phyloP scores from a whole-genome alignment of 1,140 invertebrate species.

The Heliconius congener region DNA sequence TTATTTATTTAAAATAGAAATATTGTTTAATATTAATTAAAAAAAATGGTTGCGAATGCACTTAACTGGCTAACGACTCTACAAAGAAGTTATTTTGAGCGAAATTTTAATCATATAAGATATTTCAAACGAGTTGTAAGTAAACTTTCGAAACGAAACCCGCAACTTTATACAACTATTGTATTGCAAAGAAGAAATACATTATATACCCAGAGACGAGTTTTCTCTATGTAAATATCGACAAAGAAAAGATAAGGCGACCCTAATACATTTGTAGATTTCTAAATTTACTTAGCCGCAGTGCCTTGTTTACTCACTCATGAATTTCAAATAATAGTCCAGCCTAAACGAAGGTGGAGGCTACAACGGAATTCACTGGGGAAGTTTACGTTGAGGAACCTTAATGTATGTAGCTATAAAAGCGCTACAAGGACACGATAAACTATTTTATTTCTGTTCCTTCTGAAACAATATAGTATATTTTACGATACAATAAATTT shows the following conservation, averaged over 20 bases:
- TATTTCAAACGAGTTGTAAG: no score
- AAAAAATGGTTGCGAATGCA: no score
- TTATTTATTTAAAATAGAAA: no score
- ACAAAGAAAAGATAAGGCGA: not conserved
- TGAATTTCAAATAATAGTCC: conserved; percentile 39
- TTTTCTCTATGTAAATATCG: conserved; percentile 9
- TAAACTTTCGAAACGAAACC: no score
- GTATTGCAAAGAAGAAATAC: no score
- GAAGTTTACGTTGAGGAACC: conserved; percentile 21
- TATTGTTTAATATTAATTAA: no score
- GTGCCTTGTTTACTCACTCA: conserved; percentile 32
- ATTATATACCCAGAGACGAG: not conserved
- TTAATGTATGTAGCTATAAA: not conserved
- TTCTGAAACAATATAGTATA: not conserved
- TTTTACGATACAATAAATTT: not conserved
- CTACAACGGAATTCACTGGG: conserved; percentile 28
- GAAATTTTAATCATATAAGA: no score
- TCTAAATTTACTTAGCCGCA: conserved; percentile 24
- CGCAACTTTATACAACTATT: no score
- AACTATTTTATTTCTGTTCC: not conserved
- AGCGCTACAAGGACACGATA: not conserved
- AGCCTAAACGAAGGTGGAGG: conserved; percentile 26
- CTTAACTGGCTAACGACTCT: no score
- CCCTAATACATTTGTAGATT: conserved; percentile 3
- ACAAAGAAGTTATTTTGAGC: no score